A percentile compares a stretch with the other conserved stretches of the same genome.
These are phyloP conservation scores for Leuctra nigra DNA, from an alignment of 2,888 invertebrate species.

Conservation along the genomic window DNA sequence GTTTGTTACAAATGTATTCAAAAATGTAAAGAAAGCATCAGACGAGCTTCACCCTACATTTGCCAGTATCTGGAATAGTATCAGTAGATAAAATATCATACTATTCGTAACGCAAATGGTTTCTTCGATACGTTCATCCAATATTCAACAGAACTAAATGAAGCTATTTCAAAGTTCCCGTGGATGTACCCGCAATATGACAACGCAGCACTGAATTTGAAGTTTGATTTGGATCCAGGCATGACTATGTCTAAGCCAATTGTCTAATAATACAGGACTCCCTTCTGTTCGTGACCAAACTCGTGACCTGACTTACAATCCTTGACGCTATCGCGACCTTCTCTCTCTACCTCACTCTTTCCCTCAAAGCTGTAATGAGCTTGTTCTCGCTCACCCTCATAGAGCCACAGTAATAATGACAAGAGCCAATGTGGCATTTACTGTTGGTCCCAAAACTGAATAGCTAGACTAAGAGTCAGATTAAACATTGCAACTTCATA, in stretches of 20 bases:
- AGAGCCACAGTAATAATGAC: constrained; percentile 1
- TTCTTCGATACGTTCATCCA: no score
- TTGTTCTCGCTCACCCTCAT: background rate
- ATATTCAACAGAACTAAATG: no score
- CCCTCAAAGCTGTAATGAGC: background rate
- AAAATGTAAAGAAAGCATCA: no score
- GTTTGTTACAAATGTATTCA: no score
- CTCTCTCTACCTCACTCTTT: background rate
- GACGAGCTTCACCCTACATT: no score
- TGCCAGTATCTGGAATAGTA: no score
- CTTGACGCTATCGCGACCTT: background rate
- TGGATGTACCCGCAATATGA: no score
- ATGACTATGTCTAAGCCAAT: constrained; percentile 15
- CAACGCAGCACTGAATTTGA: no score
- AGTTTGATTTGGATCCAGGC: constrained; percentile 4
- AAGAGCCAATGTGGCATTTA: constrained; percentile 9
- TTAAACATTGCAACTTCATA: background rate
- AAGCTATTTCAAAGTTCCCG: no score
- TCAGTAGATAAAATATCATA: no score
- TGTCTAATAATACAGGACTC: constrained; percentile 15
- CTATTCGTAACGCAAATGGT: no score
- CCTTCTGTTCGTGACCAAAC: constrained; percentile 13
- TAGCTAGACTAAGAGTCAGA: background rate
- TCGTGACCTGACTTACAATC: constrained; percentile 6
- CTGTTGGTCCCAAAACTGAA: background rate